Conservation (phyloP, 2,797 vertebrate genomes). For the Cyclura pinguis region DNA sequence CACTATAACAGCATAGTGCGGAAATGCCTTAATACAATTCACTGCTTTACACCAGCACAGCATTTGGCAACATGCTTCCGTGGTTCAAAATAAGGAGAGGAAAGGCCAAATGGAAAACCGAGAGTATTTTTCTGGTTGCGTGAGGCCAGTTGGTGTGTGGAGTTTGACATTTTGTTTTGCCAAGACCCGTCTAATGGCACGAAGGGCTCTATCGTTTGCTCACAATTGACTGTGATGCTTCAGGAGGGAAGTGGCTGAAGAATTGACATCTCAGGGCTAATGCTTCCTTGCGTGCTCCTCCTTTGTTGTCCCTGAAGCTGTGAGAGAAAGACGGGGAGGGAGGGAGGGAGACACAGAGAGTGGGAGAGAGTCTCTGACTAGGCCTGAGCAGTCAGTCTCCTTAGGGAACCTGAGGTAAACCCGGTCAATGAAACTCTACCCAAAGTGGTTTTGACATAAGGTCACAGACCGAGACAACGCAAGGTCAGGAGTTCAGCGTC, state of each 20-base stretch:
- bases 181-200: not conserved
- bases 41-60: no score
- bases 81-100: no score
- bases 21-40: no score
- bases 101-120: no score
- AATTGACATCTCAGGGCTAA: not conserved
- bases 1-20: no score
- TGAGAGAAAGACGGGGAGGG: not conserved
- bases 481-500: slow-evolving; percentile 75
- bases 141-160: not conserved
- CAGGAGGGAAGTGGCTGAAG: not conserved
- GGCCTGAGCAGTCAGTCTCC: slow-evolving; percentile 62
- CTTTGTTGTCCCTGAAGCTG: not conserved
- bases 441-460: slow-evolving; percentile 67
- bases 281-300: not conserved
- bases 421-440: slow-evolving; percentile 74
- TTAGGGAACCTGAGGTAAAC: slow-evolving; percentile 70
- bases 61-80: no score
- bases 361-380: not conserved
- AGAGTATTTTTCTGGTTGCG: not conserved
- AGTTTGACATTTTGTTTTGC: no score
- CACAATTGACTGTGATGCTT: no score
- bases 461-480: slow-evolving; percentile 62
- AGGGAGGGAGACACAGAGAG: slow-evolving; percentile 1
- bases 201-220: not conserved